phyloP scores from a whole-genome alignment of 2,888 invertebrate species.

The Cantharis rufa region DNA sequence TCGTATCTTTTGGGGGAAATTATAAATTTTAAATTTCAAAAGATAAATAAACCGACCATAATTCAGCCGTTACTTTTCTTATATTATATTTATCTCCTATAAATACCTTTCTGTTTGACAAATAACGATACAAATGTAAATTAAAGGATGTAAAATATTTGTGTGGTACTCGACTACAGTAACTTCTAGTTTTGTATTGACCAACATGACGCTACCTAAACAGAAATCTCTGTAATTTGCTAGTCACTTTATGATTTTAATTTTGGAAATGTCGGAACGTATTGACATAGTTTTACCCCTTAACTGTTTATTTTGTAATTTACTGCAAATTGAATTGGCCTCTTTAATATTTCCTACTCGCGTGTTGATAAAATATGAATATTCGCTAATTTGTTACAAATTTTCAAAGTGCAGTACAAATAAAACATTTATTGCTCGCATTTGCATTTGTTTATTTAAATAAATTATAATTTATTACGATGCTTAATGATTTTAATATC shows the following conservation, averaged over 20 bases:
- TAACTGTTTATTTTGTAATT: constrained; percentile 29
- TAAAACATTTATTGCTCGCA: neutral
- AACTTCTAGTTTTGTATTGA: constrained; percentile 27
- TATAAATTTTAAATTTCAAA: neutral
- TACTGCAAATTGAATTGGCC: constrained; percentile 11
- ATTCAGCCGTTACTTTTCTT: neutral
- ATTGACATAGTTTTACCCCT: constrained; percentile 15
- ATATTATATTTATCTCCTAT: neutral
- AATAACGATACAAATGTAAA: neutral
- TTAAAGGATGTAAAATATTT: neutral
- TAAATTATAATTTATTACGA: neutral
- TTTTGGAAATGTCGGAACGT: constrained; percentile 31
- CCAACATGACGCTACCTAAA: constrained; percentile 12
- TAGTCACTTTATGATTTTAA: constrained; percentile 37
- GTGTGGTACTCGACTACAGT: constrained; percentile 1
- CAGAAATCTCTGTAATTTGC: constrained; percentile 33
- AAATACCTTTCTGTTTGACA: neutral
- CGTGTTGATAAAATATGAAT: neutral
- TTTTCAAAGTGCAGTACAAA: neutral
- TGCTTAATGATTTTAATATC: neutral
- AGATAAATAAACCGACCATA: neutral
- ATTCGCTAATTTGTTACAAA: neutral
- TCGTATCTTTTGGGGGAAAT: neutral
- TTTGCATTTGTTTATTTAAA: neutral
- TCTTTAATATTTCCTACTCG: neutral